Evolutionary conservation across 92 coral and sea anemone species (phyloP).

Genomic region (Bergia sp.): DNA sequence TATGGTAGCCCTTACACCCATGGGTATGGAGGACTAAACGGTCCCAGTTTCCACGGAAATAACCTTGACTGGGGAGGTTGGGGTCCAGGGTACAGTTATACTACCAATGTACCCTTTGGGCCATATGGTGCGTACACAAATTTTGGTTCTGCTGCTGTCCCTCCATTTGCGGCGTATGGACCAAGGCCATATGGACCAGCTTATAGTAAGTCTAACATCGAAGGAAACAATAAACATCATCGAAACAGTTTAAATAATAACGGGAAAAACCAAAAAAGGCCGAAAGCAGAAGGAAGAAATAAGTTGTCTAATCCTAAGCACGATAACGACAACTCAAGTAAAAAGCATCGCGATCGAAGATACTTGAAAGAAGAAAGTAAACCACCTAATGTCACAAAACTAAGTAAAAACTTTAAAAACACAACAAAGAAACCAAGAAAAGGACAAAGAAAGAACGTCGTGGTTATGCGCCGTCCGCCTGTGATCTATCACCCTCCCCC

Average conservation of each 20-base stretch:
- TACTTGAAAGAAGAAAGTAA: conserved; percentile 8
- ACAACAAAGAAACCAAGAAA: conserved; percentile 34
- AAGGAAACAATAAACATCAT: neutral
- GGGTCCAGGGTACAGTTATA: conserved; percentile 31
- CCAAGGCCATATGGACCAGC: conserved; percentile 15
- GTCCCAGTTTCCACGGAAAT: neutral
- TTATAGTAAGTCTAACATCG: conserved; percentile 67
- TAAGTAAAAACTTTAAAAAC: neutral
- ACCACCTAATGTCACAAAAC: conserved; percentile 10
- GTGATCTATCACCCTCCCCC: conserved; percentile 89
- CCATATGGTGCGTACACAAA: neutral
- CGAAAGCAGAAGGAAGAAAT: neutral
- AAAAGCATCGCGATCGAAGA: conserved; percentile 25
- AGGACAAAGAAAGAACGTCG: conserved; percentile 82
- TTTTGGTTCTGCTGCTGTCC: neutral
- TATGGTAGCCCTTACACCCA: conserved; percentile 2
- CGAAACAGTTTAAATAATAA: neutral
- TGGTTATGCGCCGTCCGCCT: conserved; percentile 82
- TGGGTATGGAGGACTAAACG: conserved; percentile 6
- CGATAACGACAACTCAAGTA: neutral
- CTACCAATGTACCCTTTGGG: neutral
- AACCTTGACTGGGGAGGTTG: conserved; percentile 8
- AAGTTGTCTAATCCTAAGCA: neutral
- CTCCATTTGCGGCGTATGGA: neutral
- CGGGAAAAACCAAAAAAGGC: neutral